Evolutionary conservation across 1,140 invertebrate genomes (phyloP), one percentile per base, ranked within the genome.

Genomic region (Ganaspis sp.): DNA sequence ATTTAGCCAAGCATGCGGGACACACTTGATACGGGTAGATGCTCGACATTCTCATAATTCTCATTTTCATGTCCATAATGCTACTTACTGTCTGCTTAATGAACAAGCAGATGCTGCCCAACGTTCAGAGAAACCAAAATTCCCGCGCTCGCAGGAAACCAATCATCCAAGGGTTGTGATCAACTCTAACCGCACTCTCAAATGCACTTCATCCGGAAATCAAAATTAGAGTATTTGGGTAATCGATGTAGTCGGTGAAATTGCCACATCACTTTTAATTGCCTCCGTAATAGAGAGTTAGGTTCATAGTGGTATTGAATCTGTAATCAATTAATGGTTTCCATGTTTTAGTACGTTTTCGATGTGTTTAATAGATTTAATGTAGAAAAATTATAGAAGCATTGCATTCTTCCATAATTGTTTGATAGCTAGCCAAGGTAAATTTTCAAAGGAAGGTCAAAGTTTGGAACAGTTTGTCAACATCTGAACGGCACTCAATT

Each of bases 41-140:
- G 76, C 64, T 34, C 73, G 40, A 69, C 75, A 37, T 73, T 72
- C 72, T 15, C 72, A 17, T 78, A 72, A 78, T 71, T 78, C 69
- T 72, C 49, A 70, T 78, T 78, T 73, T 74, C 72, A 69, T 64
- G 2, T 34, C 69, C 42, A 58, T 72, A 74, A 78, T 72, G 29
- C 17, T 15, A 29, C 1, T 29, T 58, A 23, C 58, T 29, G 12
- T 6, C 11, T 4, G 58, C 23, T n/a, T 64, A 3, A 64, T 4
- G 9, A 26, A 29, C 3, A 29, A 64, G 23, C 23, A 64, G 23
- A 29, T 64, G 58, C 21, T n/a, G 23, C n/a, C 17, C 3, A 6
- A 15, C 34, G 29, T 29, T 53, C 23, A 49, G 9, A 49, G 42
- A 72, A 72, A 1, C 42, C 45, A 70, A 70, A 70, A 40, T 70